A percentile compares a stretch with the other conserved stretches of the same genome.
Evolutionary conservation across 2,113 vertebrate genomes (phyloP).

Genomic region (Phrynosoma platyrhinos): DNA sequence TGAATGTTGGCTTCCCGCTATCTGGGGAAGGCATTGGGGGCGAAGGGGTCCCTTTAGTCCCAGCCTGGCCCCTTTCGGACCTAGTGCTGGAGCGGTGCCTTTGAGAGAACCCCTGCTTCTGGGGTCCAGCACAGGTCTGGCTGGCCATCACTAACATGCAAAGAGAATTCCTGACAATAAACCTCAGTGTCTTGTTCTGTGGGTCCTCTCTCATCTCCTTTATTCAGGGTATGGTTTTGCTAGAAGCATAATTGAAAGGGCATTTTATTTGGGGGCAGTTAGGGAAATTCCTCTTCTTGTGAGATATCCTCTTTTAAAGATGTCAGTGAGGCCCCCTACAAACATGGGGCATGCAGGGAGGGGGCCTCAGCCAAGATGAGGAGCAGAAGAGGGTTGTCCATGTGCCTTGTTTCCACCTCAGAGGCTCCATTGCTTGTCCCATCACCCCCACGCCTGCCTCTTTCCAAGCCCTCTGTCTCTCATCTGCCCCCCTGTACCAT

Average conservation of each 20-base stretch:
- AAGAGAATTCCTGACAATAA: slow-evolving; percentile 37
- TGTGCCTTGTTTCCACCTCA: too few species aligned
- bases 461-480: too few species aligned
- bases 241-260: too few species aligned
- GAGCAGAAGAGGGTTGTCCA: too few species aligned
- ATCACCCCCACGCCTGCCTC: too few species aligned
- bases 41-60: not conserved
- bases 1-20: not conserved
- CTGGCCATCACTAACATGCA: not conserved
- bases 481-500: too few species aligned
- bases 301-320: too few species aligned
- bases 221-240: not conserved
- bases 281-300: not conserved
- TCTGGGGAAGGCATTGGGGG: not conserved
- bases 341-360: too few species aligned
- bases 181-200: slow-evolving; percentile 26
- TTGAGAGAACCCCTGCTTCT: not conserved
- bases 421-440: too few species aligned
- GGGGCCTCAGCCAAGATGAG: too few species aligned
- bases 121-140: fast-evolving
- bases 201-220: not conserved
- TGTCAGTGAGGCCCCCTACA: too few species aligned
- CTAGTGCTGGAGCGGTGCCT: not conserved
- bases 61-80: not conserved
- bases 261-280: not conserved